Base-by-base conservation (phyloP, 2,113 vertebrate genomes). In the Glareola pratincola region DNA sequence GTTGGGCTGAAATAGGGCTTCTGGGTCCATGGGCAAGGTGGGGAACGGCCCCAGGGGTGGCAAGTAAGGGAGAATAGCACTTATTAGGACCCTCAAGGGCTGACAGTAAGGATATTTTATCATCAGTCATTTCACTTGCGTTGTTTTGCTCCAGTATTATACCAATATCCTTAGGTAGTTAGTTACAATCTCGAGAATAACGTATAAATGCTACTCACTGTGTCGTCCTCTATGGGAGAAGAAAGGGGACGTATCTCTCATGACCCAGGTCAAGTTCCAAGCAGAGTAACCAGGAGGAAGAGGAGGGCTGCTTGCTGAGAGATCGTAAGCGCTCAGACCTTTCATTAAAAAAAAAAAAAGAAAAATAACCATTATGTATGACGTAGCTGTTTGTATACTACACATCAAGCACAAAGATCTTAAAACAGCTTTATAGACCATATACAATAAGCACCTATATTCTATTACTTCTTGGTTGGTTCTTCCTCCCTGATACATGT, bases 211-310 rank as follows among this genome's bases (percentile, higher is more conserved):
- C 24, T 47, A 96, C 98, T 98, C 95, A 98, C 98, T 97, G 34
- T 98, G 98, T 85, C 96, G 97, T 75, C 98, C 98, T 92, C 98
- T 97, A 48, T 98, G 98, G 47, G 96, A 83, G 87, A 97, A 98
- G 94, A 98, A 98, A 84, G 98, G 97, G 20, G 97, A 98, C 9
- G 98, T 98, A 39, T 98, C 98, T 94, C 97, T 98, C 98, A 98
- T 98, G 79, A 98, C 96, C 98, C 98, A 98, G 24, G 98, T 98
- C 66, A 98, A 84, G 75, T 98, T 98, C 98, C 98, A 98, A 4
- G 85, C 91, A 94, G 96, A 97, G 64, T 97, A 60, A 63, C 86
- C 94, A 56, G 92, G 50, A 92, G 86, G 75, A 90, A 84, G 83
- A 94, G 89, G 79, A 93, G 92, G 51, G 60, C 73, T 92, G 48